A percentile compares a stretch with the other conserved stretches of the same genome.
phyloP scores from a whole-genome alignment of 2,113 vertebrate genomes.

The Cyprinodon tularosa region DNA sequence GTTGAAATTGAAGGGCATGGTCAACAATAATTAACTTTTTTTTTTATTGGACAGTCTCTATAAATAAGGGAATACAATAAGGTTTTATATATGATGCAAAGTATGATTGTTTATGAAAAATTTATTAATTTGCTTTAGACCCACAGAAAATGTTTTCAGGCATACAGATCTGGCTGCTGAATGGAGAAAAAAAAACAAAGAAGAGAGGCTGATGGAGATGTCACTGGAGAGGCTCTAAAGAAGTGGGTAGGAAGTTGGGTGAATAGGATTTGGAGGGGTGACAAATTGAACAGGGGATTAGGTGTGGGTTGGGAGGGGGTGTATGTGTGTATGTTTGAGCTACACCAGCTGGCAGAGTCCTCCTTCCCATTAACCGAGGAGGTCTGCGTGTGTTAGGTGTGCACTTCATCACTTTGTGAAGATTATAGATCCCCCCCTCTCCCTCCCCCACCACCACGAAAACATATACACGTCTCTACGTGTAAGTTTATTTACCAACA shows the following conservation, averaged over 20 bases:
- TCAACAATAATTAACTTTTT: too few relatives aligned
- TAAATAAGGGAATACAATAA: not conserved
- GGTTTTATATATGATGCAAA: not conserved
- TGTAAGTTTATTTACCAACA: not conserved
- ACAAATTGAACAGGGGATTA: conserved; percentile 66
- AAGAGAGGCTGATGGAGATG: conserved; percentile 50
- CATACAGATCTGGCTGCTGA: conserved; percentile 5
- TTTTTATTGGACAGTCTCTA: not conserved
- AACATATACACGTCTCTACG: not conserved
- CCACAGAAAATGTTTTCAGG: not conserved
- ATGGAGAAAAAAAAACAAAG: conserved; percentile 41
- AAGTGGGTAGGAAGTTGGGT: conserved; percentile 61
- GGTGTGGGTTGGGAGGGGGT: conserved; percentile 31
- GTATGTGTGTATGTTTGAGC: conserved; percentile 25
- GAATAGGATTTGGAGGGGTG: conserved; percentile 71
- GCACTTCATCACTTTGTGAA: conserved; percentile 12
- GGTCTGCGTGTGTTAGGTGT: conserved; percentile 24
- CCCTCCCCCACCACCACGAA: conserved; percentile 1
- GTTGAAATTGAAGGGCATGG: too few relatives aligned
- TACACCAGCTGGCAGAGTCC: conserved; percentile 61
- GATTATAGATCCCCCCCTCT: conserved; percentile 5
- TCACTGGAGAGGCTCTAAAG: conserved; percentile 58
- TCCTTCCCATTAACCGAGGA: conserved; percentile 49
- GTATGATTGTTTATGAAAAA: not conserved
- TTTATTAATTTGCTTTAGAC: not conserved